phyloP scores from a whole-genome alignment of 2,888 invertebrate genomes.

The Callinectes sapidus region DNA sequence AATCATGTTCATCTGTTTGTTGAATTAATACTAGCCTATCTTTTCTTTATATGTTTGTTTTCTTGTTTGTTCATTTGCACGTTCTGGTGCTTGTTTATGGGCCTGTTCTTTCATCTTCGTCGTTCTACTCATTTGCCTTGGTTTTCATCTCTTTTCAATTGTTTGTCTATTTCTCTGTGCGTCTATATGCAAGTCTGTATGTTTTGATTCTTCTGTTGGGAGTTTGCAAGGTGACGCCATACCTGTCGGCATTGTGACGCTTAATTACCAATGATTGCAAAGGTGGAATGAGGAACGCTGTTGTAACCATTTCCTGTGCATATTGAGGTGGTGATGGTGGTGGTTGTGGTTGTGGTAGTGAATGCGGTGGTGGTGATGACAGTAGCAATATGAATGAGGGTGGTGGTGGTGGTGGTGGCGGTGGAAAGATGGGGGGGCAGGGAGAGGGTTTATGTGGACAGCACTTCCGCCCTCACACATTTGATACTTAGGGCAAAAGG shows the following conservation, averaged over 20 bases:
- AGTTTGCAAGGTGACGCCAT: background rate
- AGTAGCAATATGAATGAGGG: background rate
- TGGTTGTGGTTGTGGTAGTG: background rate
- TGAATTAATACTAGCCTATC: background rate
- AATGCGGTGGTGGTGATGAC: background rate
- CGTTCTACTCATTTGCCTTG: background rate
- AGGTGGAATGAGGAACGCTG: conserved; percentile 14
- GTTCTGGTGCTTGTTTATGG: background rate
- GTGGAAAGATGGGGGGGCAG: background rate
- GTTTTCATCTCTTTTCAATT: background rate
- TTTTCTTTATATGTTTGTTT: background rate
- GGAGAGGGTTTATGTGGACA: background rate
- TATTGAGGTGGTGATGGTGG: background rate
- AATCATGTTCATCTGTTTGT: background rate
- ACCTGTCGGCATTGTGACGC: background rate
- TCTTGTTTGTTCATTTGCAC: background rate
- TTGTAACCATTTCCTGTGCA: conserved; percentile 5
- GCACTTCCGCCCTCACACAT: conserved; percentile 28
- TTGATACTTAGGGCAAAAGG: background rate
- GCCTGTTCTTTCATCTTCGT: background rate
- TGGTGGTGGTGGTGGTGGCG: background rate
- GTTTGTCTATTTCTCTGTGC: background rate
- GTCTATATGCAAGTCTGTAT: background rate
- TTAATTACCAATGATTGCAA: conserved; percentile 2
- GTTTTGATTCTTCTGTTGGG: background rate